Evolutionary conservation across 2,113 vertebrate genomes (phyloP).

Genomic region (Podarcis raffonei): DNA sequence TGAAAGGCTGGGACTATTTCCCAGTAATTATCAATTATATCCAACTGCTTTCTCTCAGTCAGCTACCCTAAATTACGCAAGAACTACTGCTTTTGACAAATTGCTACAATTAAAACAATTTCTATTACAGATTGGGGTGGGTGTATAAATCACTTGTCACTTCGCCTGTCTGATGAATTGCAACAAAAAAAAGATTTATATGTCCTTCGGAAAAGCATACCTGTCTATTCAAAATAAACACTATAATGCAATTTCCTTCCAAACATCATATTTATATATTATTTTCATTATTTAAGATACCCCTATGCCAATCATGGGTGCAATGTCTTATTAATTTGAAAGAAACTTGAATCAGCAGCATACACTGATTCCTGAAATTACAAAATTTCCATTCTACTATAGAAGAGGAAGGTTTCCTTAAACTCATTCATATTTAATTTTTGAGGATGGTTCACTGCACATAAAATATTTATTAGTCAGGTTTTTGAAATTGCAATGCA

Average conservation of each 20-base stretch:
- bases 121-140: slow-evolving; percentile 24
- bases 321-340: slow-evolving; percentile 64
- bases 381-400: slow-evolving; percentile 41
- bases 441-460: slow-evolving; percentile 68
- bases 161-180: slow-evolving; percentile 35
- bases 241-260: slow-evolving; percentile 46
- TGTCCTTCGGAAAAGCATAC: slow-evolving; percentile 51
- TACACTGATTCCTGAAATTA: slow-evolving; percentile 51
- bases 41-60: slow-evolving; percentile 39
- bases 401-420: slow-evolving; percentile 51
- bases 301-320: slow-evolving; percentile 38
- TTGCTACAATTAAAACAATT: slow-evolving; percentile 38
- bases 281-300: slow-evolving; percentile 47
- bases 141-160: slow-evolving; percentile 29
- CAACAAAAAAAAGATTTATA: slow-evolving; percentile 18
- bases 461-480: slow-evolving; percentile 70
- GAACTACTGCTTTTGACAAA: slow-evolving; percentile 34
- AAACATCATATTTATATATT: slow-evolving; percentile 3
- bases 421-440: slow-evolving; percentile 72
- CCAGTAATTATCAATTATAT: slow-evolving; percentile 31
- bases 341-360: slow-evolving; percentile 68
- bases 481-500: slow-evolving; percentile 65
- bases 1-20: not conserved
- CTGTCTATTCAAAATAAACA: slow-evolving; percentile 53
- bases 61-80: slow-evolving; percentile 11